Percentiles rank a stretch among this genome's conserved stretches.
Evolutionary conservation across 1,140 invertebrate species (phyloP).

Genomic region (Latrodectus geometricus): DNA sequence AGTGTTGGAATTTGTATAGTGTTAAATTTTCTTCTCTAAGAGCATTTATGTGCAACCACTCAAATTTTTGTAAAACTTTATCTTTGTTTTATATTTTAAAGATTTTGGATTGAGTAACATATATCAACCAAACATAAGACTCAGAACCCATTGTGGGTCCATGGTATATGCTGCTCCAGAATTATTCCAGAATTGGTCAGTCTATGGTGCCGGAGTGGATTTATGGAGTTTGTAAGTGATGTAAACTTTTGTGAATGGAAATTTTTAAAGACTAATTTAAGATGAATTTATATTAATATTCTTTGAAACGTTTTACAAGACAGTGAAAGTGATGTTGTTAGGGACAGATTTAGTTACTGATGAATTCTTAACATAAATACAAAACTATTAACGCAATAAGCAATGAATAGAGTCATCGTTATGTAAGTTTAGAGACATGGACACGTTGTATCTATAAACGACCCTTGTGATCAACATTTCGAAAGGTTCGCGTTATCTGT

Average conservation of each 20-base stretch:
- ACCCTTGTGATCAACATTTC: no score
- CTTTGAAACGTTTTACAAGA: no score
- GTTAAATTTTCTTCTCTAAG: no score
- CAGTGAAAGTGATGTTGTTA: not conserved
- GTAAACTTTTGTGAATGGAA: not conserved
- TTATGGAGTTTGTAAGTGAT: conserved; percentile 79
- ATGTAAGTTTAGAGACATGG: no score
- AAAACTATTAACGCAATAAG: no score
- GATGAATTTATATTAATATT: no score
- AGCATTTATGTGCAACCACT: no score
- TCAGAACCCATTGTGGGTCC: conserved; percentile 80
- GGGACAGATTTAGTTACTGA: not conserved
- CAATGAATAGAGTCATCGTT: no score
- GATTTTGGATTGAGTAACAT: conserved; percentile 81
- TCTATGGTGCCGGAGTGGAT: conserved; percentile 81
- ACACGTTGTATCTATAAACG: no score
- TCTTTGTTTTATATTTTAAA: conserved; percentile 65
- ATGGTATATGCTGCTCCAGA: conserved; percentile 82
- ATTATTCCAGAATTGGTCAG: conserved; percentile 75
- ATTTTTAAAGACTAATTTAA: not conserved
- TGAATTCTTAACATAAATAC: not conserved
- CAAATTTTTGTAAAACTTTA: not conserved
- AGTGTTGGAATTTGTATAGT: no score
- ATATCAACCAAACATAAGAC: conserved; percentile 72
- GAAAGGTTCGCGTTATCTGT: no score